Percentiles rank a stretch among this genome's conserved stretches.
Evolutionary conservation across 2,113 vertebrate species (phyloP).

Genomic region (Oryzias javanicus): DNA sequence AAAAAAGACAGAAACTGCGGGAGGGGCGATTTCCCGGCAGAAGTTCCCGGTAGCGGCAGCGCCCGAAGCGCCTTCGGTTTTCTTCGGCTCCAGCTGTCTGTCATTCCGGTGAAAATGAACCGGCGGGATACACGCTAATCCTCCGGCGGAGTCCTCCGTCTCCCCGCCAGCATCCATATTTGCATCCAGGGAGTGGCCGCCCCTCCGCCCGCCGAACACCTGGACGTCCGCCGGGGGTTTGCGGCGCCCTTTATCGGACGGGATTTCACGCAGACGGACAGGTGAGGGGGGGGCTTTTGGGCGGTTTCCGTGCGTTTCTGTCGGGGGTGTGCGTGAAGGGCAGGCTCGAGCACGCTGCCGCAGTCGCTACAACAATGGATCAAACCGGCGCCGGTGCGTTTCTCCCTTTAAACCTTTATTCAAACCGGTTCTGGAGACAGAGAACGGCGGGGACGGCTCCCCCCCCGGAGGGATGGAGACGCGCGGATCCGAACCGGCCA

Average conservation of each 20-base stretch:
- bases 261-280: slow-evolving; percentile 18
- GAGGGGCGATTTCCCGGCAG: too few relatives aligned
- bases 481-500: too few relatives aligned
- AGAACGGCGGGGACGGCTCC: too few relatives aligned
- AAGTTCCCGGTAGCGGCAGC: not conserved
- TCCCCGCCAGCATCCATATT: slow-evolving; percentile 69
- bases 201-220: slow-evolving; percentile 11
- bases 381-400: slow-evolving; percentile 50
- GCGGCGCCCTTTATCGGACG: slow-evolving; percentile 17
- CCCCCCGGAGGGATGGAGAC: too few relatives aligned
- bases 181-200: slow-evolving; percentile 73
- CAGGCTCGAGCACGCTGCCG: slow-evolving; percentile 61
- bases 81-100: not conserved
- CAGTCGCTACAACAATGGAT: slow-evolving; percentile 70
- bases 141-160: slow-evolving; percentile 22
- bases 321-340: slow-evolving; percentile 26
- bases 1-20: slow-evolving; percentile 50
- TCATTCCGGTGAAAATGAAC: slow-evolving; percentile 10
- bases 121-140: slow-evolving; percentile 15
- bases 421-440: too few relatives aligned
- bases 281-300: slow-evolving; percentile 32
- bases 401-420: too few relatives aligned
- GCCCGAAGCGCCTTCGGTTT: not conserved
- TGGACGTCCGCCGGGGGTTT: slow-evolving; percentile 27
- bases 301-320: not conserved